Evolutionary conservation across 2,113 vertebrate species (phyloP), one percentile per base, ranked within the genome.

Genomic region (Pseudorasbora parva): DNA sequence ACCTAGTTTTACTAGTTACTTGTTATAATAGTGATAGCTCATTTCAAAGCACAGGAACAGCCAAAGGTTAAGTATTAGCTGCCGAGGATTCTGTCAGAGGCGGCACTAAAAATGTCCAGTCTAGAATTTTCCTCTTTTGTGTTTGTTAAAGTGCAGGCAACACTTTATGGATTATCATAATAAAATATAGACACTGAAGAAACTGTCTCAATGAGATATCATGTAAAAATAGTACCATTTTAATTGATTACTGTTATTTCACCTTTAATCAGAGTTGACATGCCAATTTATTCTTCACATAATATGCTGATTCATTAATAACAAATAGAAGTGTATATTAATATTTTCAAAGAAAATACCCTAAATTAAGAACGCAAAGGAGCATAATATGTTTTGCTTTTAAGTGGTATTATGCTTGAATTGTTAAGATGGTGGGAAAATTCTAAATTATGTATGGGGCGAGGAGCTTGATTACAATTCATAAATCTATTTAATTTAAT

Each of bases 21-120:
- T 23, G 17, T 79, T 49, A 27, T 49, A 79, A 57, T 30, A 49
- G 37, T 47, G 19, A 21, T 47, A 47, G 19, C 37, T 79, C 0
- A 45, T 79, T 64, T 30, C 54, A 49, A 54, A 30, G 21, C 41
- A 49, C 25, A 79, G 14, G 17, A 30, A 64, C 57, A 78, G 19
- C 19, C 51, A 77, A 47, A 78, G 37, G 57, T 78, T 45, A 64
- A 64, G 5, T 74, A 49, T 73, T 17, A 74, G 23, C 71, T 74
- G 45, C 23, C 19, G 43, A 43, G 68, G 2, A 71, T 71, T 74
- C 45, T 51, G 45, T 74, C 47, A 49, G 43, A 21, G 41, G 68
- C 0, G 19, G 11, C 37, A 45, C 71, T 74, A 27, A 47, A 45
- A 47, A 72, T 8, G 0, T 17, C 33, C 21, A 23, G 12, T 25